Conservation (phyloP, 2,888 invertebrate species). For the Drosophila neutralis region DNA sequence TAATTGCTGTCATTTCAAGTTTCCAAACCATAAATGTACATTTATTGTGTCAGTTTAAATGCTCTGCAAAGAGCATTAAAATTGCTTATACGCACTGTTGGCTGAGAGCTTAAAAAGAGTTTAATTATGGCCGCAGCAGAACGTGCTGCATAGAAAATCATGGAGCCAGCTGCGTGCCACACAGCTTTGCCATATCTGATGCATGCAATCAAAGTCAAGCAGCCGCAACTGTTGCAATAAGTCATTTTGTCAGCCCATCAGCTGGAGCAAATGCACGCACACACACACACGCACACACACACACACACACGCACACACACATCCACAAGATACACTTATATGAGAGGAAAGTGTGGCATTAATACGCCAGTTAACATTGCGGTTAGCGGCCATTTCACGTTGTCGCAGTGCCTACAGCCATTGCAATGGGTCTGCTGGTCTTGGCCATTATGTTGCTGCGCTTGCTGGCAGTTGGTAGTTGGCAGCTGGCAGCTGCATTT, state of each 20-base stretch:
- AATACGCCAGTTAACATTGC: conserved; percentile 79
- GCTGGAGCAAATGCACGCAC: background rate
- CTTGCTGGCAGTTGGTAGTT: conserved; percentile 34
- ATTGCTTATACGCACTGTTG: conserved; percentile 34
- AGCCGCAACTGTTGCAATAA: conserved; percentile 69
- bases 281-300: conserved; percentile 7
- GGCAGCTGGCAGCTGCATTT: conserved; percentile 73
- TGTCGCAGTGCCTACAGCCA: conserved; percentile 64
- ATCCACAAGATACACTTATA: background rate
- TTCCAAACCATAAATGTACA: background rate
- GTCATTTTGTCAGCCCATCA: conserved; percentile 58
- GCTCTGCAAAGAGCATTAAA: conserved; percentile 6
- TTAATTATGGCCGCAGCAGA: conserved; percentile 54
- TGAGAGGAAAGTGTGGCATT: conserved; percentile 62
- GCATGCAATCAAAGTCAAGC: conserved; percentile 78
- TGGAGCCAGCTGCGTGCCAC: conserved; percentile 16
- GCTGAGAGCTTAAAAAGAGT: conserved; percentile 38
- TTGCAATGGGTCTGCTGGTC: conserved; percentile 17
- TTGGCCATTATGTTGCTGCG: conserved; percentile 39
- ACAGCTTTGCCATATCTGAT: conserved; percentile 48
- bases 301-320: background rate
- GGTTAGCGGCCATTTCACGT: conserved; percentile 69
- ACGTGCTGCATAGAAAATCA: conserved; percentile 51
- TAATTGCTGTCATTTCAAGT: background rate
- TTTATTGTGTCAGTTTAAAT: background rate